These are phyloP conservation scores for Capromys pilorides DNA, from an alignment of 2,797 vertebrate species.

Conservation along the genomic window DNA sequence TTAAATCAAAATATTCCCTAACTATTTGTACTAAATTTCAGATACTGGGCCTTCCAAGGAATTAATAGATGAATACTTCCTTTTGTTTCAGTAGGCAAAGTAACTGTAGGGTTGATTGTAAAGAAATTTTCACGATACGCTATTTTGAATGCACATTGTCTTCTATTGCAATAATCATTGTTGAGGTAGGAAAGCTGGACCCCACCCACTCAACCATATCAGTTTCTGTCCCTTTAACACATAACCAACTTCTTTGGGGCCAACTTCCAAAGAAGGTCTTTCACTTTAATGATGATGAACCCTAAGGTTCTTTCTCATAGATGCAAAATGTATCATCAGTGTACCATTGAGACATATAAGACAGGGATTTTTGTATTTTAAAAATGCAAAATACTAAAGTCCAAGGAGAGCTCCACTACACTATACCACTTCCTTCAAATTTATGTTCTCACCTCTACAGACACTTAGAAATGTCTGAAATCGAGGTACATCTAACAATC, in stretches of 20 bases:
- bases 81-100: background rate
- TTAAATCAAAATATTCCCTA: background rate
- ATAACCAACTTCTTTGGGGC: background rate
- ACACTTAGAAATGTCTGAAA: slow-evolving; percentile 23
- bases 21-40: background rate
- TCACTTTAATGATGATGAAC: background rate
- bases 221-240: background rate
- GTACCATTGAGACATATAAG: background rate
- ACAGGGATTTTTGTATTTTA: background rate
- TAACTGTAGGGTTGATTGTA: background rate
- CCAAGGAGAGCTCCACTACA: background rate
- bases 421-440: background rate
- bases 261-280: background rate
- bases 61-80: background rate
- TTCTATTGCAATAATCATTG: background rate
- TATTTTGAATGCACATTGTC: background rate
- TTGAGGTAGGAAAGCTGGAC: background rate
- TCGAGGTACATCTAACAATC: background rate
- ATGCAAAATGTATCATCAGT: background rate
- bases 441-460: background rate
- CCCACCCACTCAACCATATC: too few relatives aligned
- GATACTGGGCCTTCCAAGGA: background rate
- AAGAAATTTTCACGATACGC: background rate
- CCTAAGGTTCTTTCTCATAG: background rate
- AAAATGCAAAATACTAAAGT: background rate